These are phyloP conservation scores for Sinosuthora webbiana DNA, from an alignment of 2,113 vertebrate species.

Conservation along the genomic window DNA sequence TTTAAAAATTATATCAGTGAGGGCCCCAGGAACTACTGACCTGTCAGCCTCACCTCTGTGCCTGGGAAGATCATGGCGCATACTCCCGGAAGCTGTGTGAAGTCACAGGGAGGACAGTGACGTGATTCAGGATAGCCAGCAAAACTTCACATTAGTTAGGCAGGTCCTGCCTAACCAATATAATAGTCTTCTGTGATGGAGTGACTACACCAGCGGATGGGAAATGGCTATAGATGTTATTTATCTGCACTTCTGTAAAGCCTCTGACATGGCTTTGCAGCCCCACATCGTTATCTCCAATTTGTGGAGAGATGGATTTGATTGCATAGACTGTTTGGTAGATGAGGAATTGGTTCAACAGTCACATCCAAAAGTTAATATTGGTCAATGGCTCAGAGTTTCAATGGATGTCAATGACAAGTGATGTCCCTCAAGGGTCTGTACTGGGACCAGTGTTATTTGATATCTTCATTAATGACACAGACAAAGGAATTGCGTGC, in stretches of 20 bases:
- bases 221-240: not conserved
- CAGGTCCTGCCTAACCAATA: not conserved
- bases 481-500: rapidly evolving
- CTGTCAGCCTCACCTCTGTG: not conserved
- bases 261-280: not conserved
- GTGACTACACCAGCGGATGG: not conserved
- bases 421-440: not conserved
- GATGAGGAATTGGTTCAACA: not conserved
- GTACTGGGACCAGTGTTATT: not conserved
- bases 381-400: not conserved
- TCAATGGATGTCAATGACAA: not conserved
- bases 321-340: not conserved
- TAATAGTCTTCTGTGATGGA: not conserved
- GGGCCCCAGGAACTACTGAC: not conserved
- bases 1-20: not conserved
- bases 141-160: not conserved
- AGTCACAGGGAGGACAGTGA: not conserved
- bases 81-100: not conserved
- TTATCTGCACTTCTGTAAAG: not conserved
- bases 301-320: not conserved
- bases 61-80: not conserved
- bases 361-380: not conserved
- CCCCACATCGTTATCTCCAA: not conserved
- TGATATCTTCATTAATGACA: not conserved
- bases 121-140: not conserved